Evolutionary conservation across 2,113 vertebrate genomes (phyloP), one percentile per base, ranked within the genome.

Genomic region (Hemiprocne comata): DNA sequence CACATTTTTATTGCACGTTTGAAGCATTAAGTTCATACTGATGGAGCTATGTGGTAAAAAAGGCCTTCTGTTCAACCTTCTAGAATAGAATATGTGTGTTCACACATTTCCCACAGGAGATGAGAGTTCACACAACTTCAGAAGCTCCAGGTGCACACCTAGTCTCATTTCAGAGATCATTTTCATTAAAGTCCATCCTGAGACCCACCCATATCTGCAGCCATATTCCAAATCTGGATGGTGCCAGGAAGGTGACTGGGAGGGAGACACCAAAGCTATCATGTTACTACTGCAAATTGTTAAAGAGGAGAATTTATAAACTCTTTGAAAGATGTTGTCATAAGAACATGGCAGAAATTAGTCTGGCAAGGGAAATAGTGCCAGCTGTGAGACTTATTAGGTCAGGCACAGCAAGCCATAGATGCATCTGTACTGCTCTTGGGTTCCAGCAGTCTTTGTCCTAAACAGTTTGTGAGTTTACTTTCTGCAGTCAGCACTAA

Each of bases 51-150:
- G 85, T 74, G 42, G 34, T 70, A 55, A 83, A 80, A 83, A 86
- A 94, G 86, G 79, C 92, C 94, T 92, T 93, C 92, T 97, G 94
- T 92, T 96, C 85, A 77, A 33, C 15, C 33, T 60, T 80, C 92
- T 64, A 55, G 82, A 90, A 70, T 72, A 88, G 83, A 64, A 13
- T 80, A 93, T 70, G 69, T 60, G 64, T 74, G 79, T 93, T 94
- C 83, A 77, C 94, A 81, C 48, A 0, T 84, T 90, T 93, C 53
- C 44, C 36, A 44, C 1, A 4, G 64, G 69, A 86, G 12, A 50
- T 64, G 34, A 62, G 70, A 88, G 94, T 84, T 95, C 94, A 90
- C 26, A 64, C 24, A 86, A 80, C 88, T 90, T 86, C 67, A 86
- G 79, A 86, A 93, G 46, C 46, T 92, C 72, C 1, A 11, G 2